These are phyloP conservation scores for Noctua janthina DNA, from an alignment of 2,888 invertebrate species.

Conservation along the genomic window DNA sequence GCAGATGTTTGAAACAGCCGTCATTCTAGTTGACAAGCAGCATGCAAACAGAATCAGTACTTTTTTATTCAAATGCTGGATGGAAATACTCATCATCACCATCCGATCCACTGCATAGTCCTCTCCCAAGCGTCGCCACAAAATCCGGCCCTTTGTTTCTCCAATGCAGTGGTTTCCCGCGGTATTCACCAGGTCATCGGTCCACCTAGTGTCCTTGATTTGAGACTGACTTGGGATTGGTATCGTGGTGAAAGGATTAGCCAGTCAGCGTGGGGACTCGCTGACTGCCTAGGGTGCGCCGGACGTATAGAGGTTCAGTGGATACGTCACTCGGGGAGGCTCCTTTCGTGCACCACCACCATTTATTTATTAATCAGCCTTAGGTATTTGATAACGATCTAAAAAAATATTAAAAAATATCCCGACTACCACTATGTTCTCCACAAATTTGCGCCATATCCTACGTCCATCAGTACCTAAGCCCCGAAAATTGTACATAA, in stretches of 20 bases:
- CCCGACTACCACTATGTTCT: background rate
- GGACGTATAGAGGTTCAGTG: too few relatives aligned
- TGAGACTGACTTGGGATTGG: too few relatives aligned
- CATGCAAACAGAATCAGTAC: background rate
- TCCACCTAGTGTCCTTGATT: background rate
- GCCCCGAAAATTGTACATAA: slow-evolving; percentile 7
- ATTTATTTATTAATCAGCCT: background rate
- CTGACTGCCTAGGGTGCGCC: too few relatives aligned
- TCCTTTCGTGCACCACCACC: too few relatives aligned
- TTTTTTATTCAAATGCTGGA: background rate
- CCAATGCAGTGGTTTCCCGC: background rate
- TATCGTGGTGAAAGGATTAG: too few relatives aligned
- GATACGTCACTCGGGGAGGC: too few relatives aligned
- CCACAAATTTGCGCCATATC: background rate
- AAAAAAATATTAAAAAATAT: background rate
- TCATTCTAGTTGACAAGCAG: background rate
- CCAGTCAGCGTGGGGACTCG: too few relatives aligned
- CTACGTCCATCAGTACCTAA: background rate
- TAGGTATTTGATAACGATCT: background rate
- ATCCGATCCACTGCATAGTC: background rate
- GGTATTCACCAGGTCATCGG: background rate
- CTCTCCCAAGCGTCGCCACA: background rate
- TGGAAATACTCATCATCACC: background rate
- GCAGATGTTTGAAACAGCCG: background rate
- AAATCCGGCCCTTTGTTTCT: background rate